Conservation (phyloP, 2,888 invertebrate species). For the Antheraea yamamai region DNA sequence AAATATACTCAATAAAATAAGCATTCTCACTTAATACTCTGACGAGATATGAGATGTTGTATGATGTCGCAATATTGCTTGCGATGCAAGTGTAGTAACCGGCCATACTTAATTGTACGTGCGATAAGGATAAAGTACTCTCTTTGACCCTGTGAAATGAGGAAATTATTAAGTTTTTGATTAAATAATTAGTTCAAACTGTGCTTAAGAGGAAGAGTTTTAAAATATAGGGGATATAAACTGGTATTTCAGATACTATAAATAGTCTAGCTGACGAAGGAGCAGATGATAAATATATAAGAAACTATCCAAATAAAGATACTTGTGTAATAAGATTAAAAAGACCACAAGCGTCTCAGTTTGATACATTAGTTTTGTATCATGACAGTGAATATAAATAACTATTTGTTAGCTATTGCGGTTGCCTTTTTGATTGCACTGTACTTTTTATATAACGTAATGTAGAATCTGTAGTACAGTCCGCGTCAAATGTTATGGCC, state of each 20-base stretch:
- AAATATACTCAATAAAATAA: background rate
- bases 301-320: too few species aligned
- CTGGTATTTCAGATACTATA: too few species aligned
- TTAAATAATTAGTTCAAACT: background rate
- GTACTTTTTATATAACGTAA: background rate
- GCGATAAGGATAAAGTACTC: slow-evolving; percentile 29
- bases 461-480: background rate
- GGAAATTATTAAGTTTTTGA: background rate
- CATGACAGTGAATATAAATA: too few species aligned
- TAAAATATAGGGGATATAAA: too few species aligned
- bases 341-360: too few species aligned
- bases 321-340: too few species aligned
- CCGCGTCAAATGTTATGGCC: too few species aligned
- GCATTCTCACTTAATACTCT: slow-evolving; percentile 40
- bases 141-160: slow-evolving; percentile 29
- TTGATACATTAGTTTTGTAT: too few species aligned
- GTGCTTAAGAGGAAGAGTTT: too few species aligned
- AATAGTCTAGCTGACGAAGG: too few species aligned
- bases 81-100: slow-evolving; percentile 56
- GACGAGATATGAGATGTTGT: slow-evolving; percentile 46
- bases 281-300: too few species aligned
- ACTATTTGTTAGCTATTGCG: too few species aligned
- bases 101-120: slow-evolving; percentile 39
- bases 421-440: background rate
- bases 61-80: slow-evolving; percentile 38